These are phyloP conservation scores for Lysiphlebus fabarum DNA, from an alignment of 1,140 invertebrate species.

Conservation along the genomic window DNA sequence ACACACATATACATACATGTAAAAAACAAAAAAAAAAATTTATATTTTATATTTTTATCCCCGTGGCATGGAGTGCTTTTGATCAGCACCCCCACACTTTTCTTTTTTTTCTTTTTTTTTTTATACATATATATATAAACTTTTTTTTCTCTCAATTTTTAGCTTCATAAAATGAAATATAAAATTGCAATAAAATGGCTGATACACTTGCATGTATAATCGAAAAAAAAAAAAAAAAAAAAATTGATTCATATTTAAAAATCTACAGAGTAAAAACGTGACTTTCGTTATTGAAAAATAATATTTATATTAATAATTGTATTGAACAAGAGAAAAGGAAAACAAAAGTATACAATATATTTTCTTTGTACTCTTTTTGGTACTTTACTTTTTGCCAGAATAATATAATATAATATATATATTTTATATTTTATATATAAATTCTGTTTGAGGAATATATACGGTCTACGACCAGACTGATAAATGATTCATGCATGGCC, in stretches of 20 bases:
- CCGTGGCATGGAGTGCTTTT: slow-evolving; percentile 24
- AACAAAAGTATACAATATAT: no score
- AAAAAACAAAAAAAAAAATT: no score
- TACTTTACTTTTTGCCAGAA: no score
- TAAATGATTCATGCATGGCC: slow-evolving; percentile 28
- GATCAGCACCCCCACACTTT: slow-evolving; percentile 16
- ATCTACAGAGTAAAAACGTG: no score
- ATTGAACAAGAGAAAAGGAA: no score
- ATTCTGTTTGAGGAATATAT: slow-evolving; percentile 14
- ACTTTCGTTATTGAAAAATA: no score
- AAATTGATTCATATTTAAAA: background rate
- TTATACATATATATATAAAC: no score
- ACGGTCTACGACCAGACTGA: slow-evolving; percentile 23
- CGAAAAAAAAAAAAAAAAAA: background rate
- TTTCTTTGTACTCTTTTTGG: no score
- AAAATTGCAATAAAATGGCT: slow-evolving; percentile 29
- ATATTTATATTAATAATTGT: no score
- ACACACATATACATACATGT: no score
- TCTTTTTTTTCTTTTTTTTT: no score
- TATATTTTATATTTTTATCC: no score
- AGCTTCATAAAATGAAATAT: slow-evolving; percentile 26
- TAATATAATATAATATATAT: slow-evolving; percentile 8
- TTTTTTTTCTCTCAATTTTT: slow-evolving; percentile 6
- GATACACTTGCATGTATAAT: background rate
- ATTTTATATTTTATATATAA: slow-evolving; percentile 3